Conservation (phyloP, 2,888 invertebrate genomes). For the Malacosoma neustria region DNA sequence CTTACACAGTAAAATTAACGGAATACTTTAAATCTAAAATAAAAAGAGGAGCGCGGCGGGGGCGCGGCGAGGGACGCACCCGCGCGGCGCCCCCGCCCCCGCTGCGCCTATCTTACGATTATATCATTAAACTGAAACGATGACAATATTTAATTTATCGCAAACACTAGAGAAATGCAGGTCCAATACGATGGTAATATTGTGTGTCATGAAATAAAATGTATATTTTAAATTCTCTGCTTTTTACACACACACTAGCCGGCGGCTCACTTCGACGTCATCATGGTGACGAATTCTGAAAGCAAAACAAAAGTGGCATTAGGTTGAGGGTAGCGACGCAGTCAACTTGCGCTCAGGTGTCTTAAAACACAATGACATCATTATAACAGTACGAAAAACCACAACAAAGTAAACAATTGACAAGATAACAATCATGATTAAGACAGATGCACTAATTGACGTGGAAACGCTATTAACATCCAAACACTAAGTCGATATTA, state of each 20-base stretch:
- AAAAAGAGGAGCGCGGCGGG: slow-evolving; percentile 41
- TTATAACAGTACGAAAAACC: slow-evolving; percentile 23
- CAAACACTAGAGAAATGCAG: slow-evolving; percentile 77
- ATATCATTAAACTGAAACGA: slow-evolving; percentile 68
- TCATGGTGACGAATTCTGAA: slow-evolving; percentile 98
- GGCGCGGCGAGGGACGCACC: no score
- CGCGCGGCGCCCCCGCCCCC: slow-evolving; percentile 11
- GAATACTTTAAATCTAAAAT: slow-evolving; percentile 72
- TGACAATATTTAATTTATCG: slow-evolving; percentile 72
- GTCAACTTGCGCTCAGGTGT: no score
- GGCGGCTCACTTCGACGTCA: slow-evolving; percentile 98
- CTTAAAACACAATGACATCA: slow-evolving; percentile 33
- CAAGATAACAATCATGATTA: slow-evolving; percentile 37
- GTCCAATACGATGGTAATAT: slow-evolving; percentile 76
- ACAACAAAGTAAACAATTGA: slow-evolving; percentile 53
- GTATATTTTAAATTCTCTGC: slow-evolving; percentile 78
- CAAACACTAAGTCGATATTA: slow-evolving; percentile 28
- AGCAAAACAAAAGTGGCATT: slow-evolving; percentile 44
- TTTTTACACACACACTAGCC: slow-evolving; percentile 77
- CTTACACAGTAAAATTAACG: slow-evolving; percentile 72
- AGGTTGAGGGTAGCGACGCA: slow-evolving; percentile 8
- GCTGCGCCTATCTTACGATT: slow-evolving; percentile 30
- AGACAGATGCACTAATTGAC: slow-evolving; percentile 51
- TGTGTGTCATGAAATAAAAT: slow-evolving; percentile 77
- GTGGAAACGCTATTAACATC: slow-evolving; percentile 46